A percentile compares a stretch with the other conserved stretches of the same genome.
phyloP scores from a whole-genome alignment of 2,888 invertebrate species.

The Drosophila multiciliata region DNA sequence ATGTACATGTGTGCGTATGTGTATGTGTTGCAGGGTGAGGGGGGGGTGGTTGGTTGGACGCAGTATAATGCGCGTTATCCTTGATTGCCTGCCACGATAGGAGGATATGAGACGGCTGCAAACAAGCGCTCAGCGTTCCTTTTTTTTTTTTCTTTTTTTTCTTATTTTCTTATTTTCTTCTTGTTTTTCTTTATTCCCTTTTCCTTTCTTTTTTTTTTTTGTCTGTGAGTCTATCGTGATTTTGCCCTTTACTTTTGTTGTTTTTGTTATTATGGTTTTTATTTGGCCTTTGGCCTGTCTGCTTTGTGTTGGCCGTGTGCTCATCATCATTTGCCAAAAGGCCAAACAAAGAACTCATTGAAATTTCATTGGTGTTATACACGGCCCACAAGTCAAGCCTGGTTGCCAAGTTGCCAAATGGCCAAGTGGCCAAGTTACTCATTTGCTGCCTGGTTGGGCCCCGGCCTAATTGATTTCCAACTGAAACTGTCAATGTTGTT shows the following conservation, averaged over 20 bases:
- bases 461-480: constrained; percentile 66
- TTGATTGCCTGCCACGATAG: constrained; percentile 74
- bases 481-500: constrained; percentile 48
- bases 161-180: constrained; percentile 12
- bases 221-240: constrained; percentile 52
- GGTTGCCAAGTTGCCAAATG: constrained; percentile 16
- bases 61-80: constrained; percentile 75
- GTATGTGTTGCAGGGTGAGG: background rate
- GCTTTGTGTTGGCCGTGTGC: constrained; percentile 41
- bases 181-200: background rate
- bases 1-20: constrained; percentile 14
- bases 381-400: constrained; percentile 21
- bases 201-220: constrained; percentile 18
- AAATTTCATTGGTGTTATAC: constrained; percentile 44
- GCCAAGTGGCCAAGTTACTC: constrained; percentile 14
- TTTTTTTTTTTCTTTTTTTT: constrained; percentile 18
- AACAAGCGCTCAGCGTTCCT: constrained; percentile 59
- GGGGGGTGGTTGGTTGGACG: constrained; percentile 12
- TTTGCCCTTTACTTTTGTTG: constrained; percentile 36
- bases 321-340: constrained; percentile 61
- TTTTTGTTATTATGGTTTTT: constrained; percentile 33
- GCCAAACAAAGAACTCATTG: constrained; percentile 43
- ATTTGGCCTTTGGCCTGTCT: constrained; percentile 49
- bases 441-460: constrained; percentile 1
- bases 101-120: constrained; percentile 61